These are phyloP conservation scores for Pachypeltis micranthus DNA, from an alignment of 1,140 invertebrate genomes.

Conservation along the genomic window DNA sequence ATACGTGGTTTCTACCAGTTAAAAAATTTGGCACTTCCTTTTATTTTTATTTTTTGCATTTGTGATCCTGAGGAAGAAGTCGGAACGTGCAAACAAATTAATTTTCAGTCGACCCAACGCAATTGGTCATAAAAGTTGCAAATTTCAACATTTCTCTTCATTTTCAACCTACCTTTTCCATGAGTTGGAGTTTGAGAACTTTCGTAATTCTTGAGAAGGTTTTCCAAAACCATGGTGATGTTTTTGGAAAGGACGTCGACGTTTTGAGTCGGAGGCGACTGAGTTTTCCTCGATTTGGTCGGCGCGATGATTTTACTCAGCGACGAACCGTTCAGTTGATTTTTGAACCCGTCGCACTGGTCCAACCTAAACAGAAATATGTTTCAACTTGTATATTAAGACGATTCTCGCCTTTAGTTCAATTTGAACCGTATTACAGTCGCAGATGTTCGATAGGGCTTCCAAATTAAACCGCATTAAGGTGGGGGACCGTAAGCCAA, in stretches of 20 bases:
- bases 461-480: background rate
- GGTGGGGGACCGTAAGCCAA: background rate
- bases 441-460: background rate
- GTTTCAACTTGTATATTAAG: background rate
- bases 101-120: no score
- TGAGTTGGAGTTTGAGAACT: conserved; percentile 76
- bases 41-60: no score
- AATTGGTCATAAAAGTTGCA: no score
- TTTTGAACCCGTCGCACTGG: background rate
- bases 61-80: no score
- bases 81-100: no score
- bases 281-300: background rate
- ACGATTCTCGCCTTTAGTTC: background rate
- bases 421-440: background rate
- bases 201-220: conserved; percentile 79
- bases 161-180: conserved; percentile 61
- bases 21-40: no score
- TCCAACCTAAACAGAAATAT: background rate
- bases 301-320: background rate
- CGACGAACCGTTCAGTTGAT: background rate
- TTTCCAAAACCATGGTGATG: conserved; percentile 71
- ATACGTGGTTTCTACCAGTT: no score
- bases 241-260: conserved; percentile 37
- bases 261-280: background rate
- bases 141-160: no score